Evolutionary conservation across 2,797 vertebrate species (phyloP), one percentile per base, ranked within the genome.

Genomic region (Ptychadena robeensis): DNA sequence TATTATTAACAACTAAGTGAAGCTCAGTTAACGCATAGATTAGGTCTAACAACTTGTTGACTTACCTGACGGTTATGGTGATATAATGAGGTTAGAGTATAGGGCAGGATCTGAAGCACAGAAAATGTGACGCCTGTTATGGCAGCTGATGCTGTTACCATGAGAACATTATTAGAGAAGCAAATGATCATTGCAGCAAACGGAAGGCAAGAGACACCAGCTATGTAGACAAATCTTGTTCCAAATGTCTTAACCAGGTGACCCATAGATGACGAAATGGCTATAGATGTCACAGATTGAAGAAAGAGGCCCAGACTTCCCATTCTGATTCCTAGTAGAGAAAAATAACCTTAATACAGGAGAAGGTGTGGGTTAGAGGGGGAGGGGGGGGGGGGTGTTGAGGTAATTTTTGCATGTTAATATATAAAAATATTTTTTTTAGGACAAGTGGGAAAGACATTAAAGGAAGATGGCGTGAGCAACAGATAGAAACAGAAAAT

Each of bases 291-390:
- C 87, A 93, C 89, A 1, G 94, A 95, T 86, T 96, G 95, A 67
- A 97, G 92, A 87, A 97, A 96, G 35, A 97, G 95, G 2, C 96
- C 96, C 88, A 97, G 53, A 75, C 96, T 97, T 53, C 95, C 96
- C 94, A 96, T 92, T 2, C 95, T 93, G 70, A 96, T 93, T 32
- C 96, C 96, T 96, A 89, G 34, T 7, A 37, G n/a, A 78, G 70
- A 77, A 37, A 34, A 59, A 44, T 0, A 4, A 27, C n/a, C n/a
- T n/a, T n/a, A n/a, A n/a, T n/a, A n/a, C n/a, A n/a, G n/a, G n/a
- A n/a, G n/a, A n/a, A n/a, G n/a, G n/a, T n/a, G n/a, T n/a, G n/a
- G n/a, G n/a, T n/a, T n/a, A n/a, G n/a, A n/a, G n/a, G n/a, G n/a
- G n/a, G n/a, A n/a, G n/a, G n/a, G n/a, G n/a, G n/a, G n/a, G n/a